Evolutionary conservation across 2,888 invertebrate species (phyloP).

Genomic region (Xanthia togata): DNA sequence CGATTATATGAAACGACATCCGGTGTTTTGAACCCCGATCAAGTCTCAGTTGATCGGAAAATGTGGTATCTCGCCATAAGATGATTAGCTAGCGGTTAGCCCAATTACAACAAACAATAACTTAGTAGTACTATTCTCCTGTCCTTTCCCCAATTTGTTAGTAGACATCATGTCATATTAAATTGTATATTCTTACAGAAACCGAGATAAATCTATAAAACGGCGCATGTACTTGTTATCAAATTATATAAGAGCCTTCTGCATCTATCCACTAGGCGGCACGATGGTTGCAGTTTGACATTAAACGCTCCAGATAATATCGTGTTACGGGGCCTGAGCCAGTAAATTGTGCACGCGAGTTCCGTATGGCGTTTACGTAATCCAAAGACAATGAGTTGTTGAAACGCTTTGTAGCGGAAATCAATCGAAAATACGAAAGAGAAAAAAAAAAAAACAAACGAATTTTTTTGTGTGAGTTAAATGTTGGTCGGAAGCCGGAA

Average conservation of each 20-base stretch:
- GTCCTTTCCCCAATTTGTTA: no score
- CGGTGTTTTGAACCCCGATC: no score
- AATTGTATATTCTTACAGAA: no score
- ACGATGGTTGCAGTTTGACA: slow-evolving; percentile 54
- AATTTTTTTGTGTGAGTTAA: neutral
- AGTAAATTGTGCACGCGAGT: slow-evolving; percentile 65
- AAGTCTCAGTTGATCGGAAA: no score
- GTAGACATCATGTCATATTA: no score
- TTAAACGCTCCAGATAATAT: slow-evolving; percentile 61
- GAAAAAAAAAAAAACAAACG: slow-evolving; percentile 11
- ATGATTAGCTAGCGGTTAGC: no score
- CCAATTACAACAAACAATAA: no score
- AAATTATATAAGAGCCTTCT: slow-evolving; percentile 33
- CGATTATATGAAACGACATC: no score
- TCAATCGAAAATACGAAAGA: slow-evolving; percentile 29
- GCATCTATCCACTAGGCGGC: neutral
- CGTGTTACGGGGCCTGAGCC: slow-evolving; percentile 63
- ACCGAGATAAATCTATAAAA: neutral
- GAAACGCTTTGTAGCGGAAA: slow-evolving; percentile 36
- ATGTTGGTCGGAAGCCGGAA: neutral
- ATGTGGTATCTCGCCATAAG: no score
- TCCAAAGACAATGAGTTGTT: slow-evolving; percentile 49
- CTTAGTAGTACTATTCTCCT: no score
- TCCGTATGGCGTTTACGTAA: slow-evolving; percentile 62
- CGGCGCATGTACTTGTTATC: neutral